These are phyloP conservation scores for Marronus borbonicus DNA, from an alignment of 2,888 invertebrate genomes.

Conservation along the genomic window DNA sequence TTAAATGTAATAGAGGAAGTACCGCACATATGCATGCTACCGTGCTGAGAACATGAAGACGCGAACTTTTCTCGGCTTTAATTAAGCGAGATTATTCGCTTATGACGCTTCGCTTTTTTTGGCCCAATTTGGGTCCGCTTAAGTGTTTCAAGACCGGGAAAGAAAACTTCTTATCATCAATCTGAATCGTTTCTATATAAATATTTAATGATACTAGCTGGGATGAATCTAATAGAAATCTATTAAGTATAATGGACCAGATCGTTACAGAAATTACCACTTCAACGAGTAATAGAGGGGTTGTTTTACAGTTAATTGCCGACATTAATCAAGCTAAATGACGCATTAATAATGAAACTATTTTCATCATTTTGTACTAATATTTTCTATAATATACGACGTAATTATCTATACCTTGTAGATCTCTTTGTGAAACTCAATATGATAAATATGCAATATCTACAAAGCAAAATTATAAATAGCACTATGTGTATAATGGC, in stretches of 20 bases:
- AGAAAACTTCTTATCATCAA: neutral
- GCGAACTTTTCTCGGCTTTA: neutral
- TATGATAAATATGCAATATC: too few relatives aligned
- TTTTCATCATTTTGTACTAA: too few relatives aligned
- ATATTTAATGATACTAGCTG: neutral
- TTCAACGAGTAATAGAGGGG: too few relatives aligned
- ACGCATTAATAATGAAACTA: too few relatives aligned
- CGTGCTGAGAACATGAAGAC: neutral
- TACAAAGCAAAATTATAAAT: too few relatives aligned
- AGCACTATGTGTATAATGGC: too few relatives aligned
- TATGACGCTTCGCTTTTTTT: neutral
- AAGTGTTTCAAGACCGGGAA: neutral
- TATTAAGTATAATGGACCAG: neutral
- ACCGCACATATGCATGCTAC: neutral
- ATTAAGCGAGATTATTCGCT: neutral
- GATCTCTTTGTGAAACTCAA: too few relatives aligned
- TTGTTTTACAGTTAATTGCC: too few relatives aligned
- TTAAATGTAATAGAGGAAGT: constrained; percentile 32
- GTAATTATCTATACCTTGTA: too few relatives aligned
- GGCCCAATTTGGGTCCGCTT: neutral
- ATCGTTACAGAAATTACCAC: neutral
- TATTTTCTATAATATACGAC: too few relatives aligned
- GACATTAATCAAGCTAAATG: too few relatives aligned
- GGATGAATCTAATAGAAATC: neutral
- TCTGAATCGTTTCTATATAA: neutral